Evolutionary conservation across 2,888 invertebrate genomes (phyloP).

Genomic region (Trissoscelio sp.): DNA sequence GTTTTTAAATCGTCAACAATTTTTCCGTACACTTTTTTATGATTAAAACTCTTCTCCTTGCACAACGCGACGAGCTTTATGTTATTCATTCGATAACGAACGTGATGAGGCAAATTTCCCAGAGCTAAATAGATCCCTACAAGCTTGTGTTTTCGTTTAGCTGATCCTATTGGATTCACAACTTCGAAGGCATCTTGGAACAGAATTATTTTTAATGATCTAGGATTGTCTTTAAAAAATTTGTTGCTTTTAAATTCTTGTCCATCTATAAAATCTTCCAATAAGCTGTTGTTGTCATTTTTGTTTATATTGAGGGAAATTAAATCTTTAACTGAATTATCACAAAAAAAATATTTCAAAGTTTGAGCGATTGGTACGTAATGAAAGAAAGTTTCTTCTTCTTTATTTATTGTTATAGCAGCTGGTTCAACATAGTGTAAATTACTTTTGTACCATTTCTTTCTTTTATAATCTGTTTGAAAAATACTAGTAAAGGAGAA

Average conservation of each 20-base stretch:
- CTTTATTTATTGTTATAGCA: not conserved
- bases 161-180: constrained; percentile 75
- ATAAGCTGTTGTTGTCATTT: constrained; percentile 45
- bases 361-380: constrained; percentile 27
- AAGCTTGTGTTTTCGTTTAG: constrained; percentile 74
- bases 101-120: constrained; percentile 71
- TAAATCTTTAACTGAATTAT: constrained; percentile 13
- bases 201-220: constrained; percentile 70
- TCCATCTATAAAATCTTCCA: constrained; percentile 71
- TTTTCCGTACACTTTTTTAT: constrained; percentile 66
- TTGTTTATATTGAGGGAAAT: not conserved
- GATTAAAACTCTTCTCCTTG: constrained; percentile 72
- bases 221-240: constrained; percentile 69
- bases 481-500: not conserved
- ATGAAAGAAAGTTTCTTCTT: constrained; percentile 13
- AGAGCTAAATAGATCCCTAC: constrained; percentile 74
- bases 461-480: constrained; percentile 19
- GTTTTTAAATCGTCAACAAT: constrained; percentile 71
- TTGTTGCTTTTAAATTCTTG: constrained; percentile 61
- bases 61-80: constrained; percentile 70
- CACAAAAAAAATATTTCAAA: constrained; percentile 9
- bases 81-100: constrained; percentile 70
- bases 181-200: constrained; percentile 76
- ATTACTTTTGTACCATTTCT: constrained; percentile 12
- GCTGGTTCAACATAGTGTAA: constrained; percentile 21